phyloP scores from a whole-genome alignment of 2,888 invertebrate genomes.

The Antheraea assamensis region DNA sequence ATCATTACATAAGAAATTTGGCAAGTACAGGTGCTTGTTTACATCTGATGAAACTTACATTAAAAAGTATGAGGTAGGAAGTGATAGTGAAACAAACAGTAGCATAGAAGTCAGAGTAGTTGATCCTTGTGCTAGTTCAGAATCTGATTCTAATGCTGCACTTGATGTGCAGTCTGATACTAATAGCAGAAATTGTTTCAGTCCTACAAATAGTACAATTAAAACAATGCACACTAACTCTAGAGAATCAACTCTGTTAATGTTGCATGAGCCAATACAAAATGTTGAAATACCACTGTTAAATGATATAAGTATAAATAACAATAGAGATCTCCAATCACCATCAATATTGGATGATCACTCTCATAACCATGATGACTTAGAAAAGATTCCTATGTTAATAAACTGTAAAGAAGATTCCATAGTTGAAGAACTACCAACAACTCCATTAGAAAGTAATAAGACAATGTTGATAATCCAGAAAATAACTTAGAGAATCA shows the following conservation, averaged over 20 bases:
- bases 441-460: conserved; percentile 2
- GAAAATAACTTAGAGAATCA: conserved; percentile 57
- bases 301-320: conserved; percentile 30
- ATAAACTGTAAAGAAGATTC: conserved; percentile 22
- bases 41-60: conserved; percentile 63
- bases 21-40: conserved; percentile 79
- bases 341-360: conserved; percentile 30
- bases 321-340: conserved; percentile 20
- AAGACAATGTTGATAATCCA: conserved; percentile 33
- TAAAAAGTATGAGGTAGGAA: conserved; percentile 70
- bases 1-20: conserved; percentile 80
- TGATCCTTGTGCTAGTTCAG: conserved; percentile 73
- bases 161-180: conserved; percentile 65
- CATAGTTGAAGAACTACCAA: conserved; percentile 23
- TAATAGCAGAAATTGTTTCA: conserved; percentile 55
- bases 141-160: conserved; percentile 76
- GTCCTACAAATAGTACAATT: conserved; percentile 50
- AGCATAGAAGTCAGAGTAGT: conserved; percentile 71
- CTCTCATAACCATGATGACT: conserved; percentile 14
- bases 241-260: conserved; percentile 50
- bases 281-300: conserved; percentile 25
- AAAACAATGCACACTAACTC: conserved; percentile 44
- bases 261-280: conserved; percentile 13
- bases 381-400: conserved; percentile 11
- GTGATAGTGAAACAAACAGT: conserved; percentile 78